Percentiles rank a stretch among this genome's conserved stretches.
phyloP scores from a whole-genome alignment of 2,797 vertebrate species.

The Yasuhikotakia modesta region DNA sequence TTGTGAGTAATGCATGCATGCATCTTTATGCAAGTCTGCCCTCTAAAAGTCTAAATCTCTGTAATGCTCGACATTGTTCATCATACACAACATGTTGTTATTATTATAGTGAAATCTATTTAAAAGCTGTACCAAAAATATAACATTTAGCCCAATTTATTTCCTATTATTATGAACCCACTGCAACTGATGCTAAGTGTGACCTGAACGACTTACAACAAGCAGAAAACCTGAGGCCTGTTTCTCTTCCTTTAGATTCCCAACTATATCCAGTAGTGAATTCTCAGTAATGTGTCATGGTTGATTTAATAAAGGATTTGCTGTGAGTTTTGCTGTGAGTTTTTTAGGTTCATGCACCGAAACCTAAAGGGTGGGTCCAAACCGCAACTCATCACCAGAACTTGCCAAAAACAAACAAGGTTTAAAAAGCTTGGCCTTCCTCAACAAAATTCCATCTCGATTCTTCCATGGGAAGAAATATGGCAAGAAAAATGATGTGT shows the following conservation, averaged over 20 bases:
- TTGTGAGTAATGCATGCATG: background rate
- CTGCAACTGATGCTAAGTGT: background rate
- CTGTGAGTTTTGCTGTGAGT: background rate
- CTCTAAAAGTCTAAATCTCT: background rate
- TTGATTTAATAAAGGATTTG: background rate
- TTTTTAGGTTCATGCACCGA: background rate
- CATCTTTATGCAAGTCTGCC: background rate
- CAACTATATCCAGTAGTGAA: background rate
- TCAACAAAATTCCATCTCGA: conserved; percentile 48
- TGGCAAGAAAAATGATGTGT: conserved; percentile 37
- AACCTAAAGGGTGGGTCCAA: background rate
- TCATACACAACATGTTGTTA: background rate
- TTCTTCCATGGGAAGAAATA: conserved; percentile 81
- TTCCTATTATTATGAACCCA: background rate
- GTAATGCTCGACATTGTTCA: background rate
- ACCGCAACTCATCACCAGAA: background rate
- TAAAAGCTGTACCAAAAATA: background rate
- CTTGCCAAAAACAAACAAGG: background rate
- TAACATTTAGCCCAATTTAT: background rate
- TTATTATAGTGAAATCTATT: background rate
- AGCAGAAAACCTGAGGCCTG: background rate
- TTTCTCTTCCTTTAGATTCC: background rate
- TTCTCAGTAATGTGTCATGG: background rate
- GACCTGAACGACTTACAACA: background rate
- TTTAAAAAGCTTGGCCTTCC: conserved; percentile 47